phyloP scores from a whole-genome alignment of 2,113 vertebrate genomes.

The Cromileptes altivelis region DNA sequence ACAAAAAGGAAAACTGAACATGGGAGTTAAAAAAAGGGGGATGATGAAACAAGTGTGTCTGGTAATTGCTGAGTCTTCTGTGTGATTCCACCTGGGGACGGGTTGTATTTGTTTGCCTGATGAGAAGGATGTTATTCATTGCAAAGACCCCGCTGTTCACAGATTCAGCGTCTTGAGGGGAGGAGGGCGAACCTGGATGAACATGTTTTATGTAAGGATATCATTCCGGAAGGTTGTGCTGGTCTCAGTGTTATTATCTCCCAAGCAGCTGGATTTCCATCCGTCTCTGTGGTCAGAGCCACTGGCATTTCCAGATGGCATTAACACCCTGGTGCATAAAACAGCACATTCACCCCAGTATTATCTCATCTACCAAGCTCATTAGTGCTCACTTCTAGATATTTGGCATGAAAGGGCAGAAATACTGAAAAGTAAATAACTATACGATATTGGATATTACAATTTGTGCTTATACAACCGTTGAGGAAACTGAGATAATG shows the following conservation, averaged over 20 bases:
- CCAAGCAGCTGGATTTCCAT: constrained; percentile 28
- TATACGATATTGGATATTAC: neutral
- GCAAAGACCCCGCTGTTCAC: constrained; percentile 19
- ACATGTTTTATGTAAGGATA: constrained; percentile 49
- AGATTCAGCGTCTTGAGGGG: constrained; percentile 29
- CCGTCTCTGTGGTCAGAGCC: constrained; percentile 26
- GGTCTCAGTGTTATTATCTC: constrained; percentile 30
- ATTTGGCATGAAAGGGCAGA: constrained; percentile 6
- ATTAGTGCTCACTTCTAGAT: constrained; percentile 22
- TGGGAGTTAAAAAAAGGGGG: neutral
- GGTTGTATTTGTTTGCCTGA: constrained; percentile 15
- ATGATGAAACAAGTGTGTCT: neutral
- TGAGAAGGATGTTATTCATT: constrained; percentile 22
- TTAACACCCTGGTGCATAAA: constrained; percentile 34
- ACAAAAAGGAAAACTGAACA: constrained; percentile 7
- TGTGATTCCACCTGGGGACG: constrained; percentile 4
- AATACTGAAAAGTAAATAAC: neutral
- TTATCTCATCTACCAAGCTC: constrained; percentile 39
- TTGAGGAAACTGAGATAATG: neutral
- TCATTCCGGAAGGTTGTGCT: constrained; percentile 22
- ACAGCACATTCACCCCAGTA: constrained; percentile 25
- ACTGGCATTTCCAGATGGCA: constrained; percentile 34
- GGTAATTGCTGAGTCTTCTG: constrained; percentile 20
- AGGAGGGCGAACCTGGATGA: constrained; percentile 43
- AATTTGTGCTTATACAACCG: neutral